These are phyloP conservation scores for Oreortyx pictus DNA, from an alignment of 2,797 vertebrate genomes.

Conservation along the genomic window DNA sequence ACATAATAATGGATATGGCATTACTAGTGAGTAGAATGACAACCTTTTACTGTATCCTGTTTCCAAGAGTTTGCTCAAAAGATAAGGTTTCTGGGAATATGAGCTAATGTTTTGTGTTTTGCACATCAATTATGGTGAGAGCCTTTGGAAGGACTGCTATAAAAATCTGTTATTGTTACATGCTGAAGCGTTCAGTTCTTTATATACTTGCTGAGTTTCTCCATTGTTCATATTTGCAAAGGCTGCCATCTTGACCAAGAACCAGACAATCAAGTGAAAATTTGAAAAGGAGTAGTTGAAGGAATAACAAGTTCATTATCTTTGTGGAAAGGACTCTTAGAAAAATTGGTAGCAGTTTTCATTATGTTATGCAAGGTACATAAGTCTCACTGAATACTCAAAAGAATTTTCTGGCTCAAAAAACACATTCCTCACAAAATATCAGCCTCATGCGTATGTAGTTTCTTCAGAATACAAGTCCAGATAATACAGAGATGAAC, in stretches of 20 bases:
- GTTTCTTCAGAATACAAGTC: not conserved
- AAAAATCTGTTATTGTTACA: constrained; percentile 16
- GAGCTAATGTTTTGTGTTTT: not conserved
- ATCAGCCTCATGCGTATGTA: not conserved
- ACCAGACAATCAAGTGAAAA: not conserved
- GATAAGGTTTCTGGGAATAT: not conserved
- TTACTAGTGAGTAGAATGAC: not conserved
- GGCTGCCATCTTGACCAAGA: constrained; percentile 26
- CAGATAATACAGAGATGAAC: not conserved
- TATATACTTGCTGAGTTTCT: constrained; percentile 29
- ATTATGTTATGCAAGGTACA: not conserved
- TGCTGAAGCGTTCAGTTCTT: not conserved
- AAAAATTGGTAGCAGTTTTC: constrained; percentile 12
- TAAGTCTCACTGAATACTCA: not conserved
- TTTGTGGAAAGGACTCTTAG: constrained; percentile 30
- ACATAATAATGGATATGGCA: constrained; percentile 20
- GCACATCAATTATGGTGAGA: not conserved
- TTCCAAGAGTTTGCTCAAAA: not conserved
- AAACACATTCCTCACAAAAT: not conserved
- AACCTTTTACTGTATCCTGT: not conserved
- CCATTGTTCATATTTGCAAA: not conserved
- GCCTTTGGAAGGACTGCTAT: not conserved
- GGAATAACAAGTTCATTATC: not conserved
- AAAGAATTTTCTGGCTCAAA: not conserved
- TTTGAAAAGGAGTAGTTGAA: not conserved